Conservation (phyloP, 1,140 invertebrate species). For the Cylas formicarius region DNA sequence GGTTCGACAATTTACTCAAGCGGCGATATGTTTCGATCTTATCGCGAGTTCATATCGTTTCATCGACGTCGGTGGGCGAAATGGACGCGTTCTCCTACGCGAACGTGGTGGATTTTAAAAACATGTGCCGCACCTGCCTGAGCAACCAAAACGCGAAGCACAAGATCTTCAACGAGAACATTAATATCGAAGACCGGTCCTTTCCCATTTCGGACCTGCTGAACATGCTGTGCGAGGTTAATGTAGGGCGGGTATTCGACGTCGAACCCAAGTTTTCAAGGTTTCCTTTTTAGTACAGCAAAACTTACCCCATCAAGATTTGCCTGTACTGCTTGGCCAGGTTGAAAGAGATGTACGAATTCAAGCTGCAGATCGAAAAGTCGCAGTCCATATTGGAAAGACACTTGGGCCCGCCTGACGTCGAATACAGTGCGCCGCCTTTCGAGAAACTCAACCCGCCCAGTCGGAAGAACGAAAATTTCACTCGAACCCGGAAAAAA, state of each 20-base stretch:
- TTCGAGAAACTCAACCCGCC: no score
- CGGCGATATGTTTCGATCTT: no score
- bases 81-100: conserved; percentile 17
- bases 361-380: conserved; percentile 29
- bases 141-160: conserved; percentile 13
- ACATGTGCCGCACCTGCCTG: conserved; percentile 29
- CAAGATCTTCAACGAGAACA: conserved; percentile 20
- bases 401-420: no score
- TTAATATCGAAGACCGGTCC: conserved; percentile 19
- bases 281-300: conserved; percentile 20
- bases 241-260: conserved; percentile 16
- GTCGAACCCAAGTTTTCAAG: no score
- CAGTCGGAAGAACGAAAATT: no score
- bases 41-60: no score
- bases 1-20: no score
- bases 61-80: no score
- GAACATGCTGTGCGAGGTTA: conserved; percentile 20
- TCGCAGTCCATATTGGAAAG: conserved; percentile 22
- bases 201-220: conserved; percentile 23
- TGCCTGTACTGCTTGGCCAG: conserved; percentile 27
- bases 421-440: no score
- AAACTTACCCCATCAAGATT: conserved; percentile 27
- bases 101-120: conserved; percentile 21
- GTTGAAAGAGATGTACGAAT: conserved; percentile 25
- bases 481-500: no score